Evolutionary conservation across 2,888 invertebrate genomes (phyloP), one percentile per base, ranked within the genome.

Genomic region (Diaprepes abbreviatus): DNA sequence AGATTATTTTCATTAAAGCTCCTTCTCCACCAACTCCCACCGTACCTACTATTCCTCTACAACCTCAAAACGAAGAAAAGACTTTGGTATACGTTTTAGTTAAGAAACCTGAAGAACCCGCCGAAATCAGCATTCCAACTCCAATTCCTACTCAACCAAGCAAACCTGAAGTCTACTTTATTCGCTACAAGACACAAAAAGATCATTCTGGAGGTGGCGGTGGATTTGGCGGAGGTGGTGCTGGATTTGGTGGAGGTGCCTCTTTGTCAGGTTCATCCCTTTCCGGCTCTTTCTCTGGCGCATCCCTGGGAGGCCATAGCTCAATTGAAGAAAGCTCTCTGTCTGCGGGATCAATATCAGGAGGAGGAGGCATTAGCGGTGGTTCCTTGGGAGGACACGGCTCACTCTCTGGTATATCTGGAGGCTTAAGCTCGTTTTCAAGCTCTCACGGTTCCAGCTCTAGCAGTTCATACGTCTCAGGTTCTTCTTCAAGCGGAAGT

Each of bases 151-250:
- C 93, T 54, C 92, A 92, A 80, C 94, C 94, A 73, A 91, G 92
- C 83, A 94, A 94, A 87, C 94, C 94, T 63, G 94, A 94, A 86
- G 94, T 94, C 60, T 95, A 94, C 89, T 95, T 94, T 88, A 94
- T 93, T 88, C 89, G 91, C 76, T 93, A 93, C 88, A 92, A 91
- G 86, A 92, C 92, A 72, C 91, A 92, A 85, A 87, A 86, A 80
- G 86, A 87, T 72, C 54, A 64, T 36, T 21, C 52, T 54, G 45
- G 58, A 28, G 59, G 52, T 19, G 66, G 66, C 14, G 3, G 3
- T 24, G 52, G 50, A 14, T 17, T 21, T 4, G 55, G 68, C 12
- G 64, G 83, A 83, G 73, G 79, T 12, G 66, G 66, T 21, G 80
- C 83, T 21, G 75, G 75, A 28, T 84, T 84, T 54, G 82, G 75